Conservation (phyloP, 30 jellyfish, hydroid and myxozoan genomes). For the Turritopsis rubra region DNA sequence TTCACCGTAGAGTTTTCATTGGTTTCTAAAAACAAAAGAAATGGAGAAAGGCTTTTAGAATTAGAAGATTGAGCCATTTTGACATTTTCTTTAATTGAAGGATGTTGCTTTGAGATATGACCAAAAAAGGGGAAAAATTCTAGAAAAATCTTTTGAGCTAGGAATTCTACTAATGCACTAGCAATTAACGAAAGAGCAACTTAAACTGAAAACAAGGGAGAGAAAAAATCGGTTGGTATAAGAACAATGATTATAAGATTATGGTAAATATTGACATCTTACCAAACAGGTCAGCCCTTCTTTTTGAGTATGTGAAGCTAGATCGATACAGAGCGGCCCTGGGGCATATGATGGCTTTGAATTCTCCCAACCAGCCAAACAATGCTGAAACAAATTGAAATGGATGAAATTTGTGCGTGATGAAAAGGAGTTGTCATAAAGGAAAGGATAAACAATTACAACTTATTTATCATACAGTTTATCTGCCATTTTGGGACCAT, state of each 20-base stretch:
- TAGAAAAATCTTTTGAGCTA: no score
- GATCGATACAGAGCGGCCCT: conserved; percentile 65
- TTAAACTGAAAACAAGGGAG: background rate
- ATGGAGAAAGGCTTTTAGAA: background rate
- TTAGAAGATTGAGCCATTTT: background rate
- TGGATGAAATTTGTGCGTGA: no score
- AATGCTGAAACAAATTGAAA: conserved; percentile 42
- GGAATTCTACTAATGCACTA: no score
- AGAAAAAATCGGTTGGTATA: no score
- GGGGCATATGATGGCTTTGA: conserved; percentile 75
- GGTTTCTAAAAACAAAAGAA: background rate
- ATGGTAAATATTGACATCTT: background rate
- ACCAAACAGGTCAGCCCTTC: conserved; percentile 26
- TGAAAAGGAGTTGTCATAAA: no score
- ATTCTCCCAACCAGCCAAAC: conserved; percentile 89
- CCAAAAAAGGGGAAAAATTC: no score
- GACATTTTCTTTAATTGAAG: no score
- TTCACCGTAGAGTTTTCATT: background rate
- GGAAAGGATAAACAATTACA: no score
- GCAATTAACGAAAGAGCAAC: no score
- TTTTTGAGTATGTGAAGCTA: conserved; percentile 26
- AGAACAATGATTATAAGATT: background rate
- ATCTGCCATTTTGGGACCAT: no score
- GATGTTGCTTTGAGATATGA: background rate
- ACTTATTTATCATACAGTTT: no score